Evolutionary conservation across 2,888 invertebrate species (phyloP), one percentile per base, ranked within the genome.

Genomic region (Atethmia centrago): DNA sequence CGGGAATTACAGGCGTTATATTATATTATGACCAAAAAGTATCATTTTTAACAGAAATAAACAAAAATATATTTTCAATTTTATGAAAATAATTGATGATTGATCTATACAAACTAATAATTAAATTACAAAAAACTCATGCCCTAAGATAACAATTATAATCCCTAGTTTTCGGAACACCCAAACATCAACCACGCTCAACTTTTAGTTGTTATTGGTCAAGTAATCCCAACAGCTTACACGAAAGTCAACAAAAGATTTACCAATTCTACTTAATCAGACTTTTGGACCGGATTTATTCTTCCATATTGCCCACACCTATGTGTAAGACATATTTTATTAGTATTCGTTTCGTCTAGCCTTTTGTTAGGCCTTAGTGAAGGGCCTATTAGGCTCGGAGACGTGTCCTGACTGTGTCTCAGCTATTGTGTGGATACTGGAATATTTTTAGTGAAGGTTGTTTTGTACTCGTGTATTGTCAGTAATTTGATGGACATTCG

Each of bases 361-460:
- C 63, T 42, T 80, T 77, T 80, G 72, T 83, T 70, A 72, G 84
- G 64, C 69, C 49, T 68, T 72, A 31, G 31, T 49, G 51, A 62
- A 77, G 65, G 63, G 74, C 80, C 73, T 85, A 72, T 83, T 83
- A 76, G 72, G 70, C 61, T 59, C 12, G 12, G 58, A 42, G 10
- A 84, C 86, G 86, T 84, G 84, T 25, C 69, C 10, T 28, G 84
- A 68, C 61, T 84, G 10, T 25, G 64, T 70, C 51, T 40, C 25
- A 31, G 47, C 49, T 51, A 47, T 71, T 75, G 66, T 66, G 53
- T 45, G 58, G 64, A 40, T 64, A 67, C 55, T 56, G 51, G 53
- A 59, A 64, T 64, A 49, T 61, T 67, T 82, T 74, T 61, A 14
- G n/a, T 28, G 0, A 42, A 45, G 77, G 56, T 53, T 58, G 9